Conservation (phyloP, 2,888 invertebrate genomes). For the Steinernema scapterisci region DNA sequence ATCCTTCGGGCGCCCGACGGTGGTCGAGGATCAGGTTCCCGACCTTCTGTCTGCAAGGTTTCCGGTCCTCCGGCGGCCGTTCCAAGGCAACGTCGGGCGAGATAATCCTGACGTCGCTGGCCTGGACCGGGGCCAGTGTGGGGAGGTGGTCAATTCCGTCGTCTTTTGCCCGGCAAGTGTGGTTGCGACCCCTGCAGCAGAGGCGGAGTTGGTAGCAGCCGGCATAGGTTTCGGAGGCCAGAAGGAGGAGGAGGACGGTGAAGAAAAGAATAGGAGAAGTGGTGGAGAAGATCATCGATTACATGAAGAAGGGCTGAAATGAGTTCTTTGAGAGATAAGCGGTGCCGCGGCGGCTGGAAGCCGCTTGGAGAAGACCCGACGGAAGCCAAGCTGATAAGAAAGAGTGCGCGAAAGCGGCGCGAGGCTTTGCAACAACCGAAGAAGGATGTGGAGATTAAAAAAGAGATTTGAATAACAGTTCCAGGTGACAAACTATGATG, state of each 20-base stretch:
- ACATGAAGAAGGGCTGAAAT: slow-evolving; percentile 17
- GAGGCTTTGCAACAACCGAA: too few relatives aligned
- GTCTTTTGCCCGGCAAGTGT: slow-evolving; percentile 49
- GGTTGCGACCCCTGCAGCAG: slow-evolving; percentile 56
- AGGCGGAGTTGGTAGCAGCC: slow-evolving; percentile 49
- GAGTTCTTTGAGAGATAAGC: background rate
- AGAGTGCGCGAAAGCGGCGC: too few relatives aligned
- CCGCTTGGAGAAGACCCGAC: too few relatives aligned
- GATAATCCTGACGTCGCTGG: slow-evolving; percentile 49
- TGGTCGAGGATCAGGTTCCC: slow-evolving; percentile 33
- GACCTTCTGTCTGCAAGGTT: background rate
- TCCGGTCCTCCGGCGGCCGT: slow-evolving; percentile 39
- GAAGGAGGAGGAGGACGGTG: slow-evolving; percentile 11
- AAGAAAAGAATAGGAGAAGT: background rate
- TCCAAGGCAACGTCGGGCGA: slow-evolving; percentile 52
- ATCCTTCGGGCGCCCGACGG: slow-evolving; percentile 21
- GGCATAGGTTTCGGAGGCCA: slow-evolving; percentile 13
- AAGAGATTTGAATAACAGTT: too few relatives aligned
- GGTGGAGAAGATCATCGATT: background rate
- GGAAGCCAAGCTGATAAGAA: too few relatives aligned
- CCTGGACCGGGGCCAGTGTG: slow-evolving; percentile 34
- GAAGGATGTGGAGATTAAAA: too few relatives aligned
- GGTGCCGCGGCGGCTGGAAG: too few relatives aligned
- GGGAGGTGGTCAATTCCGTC: slow-evolving; percentile 45
- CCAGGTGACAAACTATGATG: too few relatives aligned